Evolutionary conservation across 2,113 vertebrate genomes (phyloP).

Genomic region (Polypterus senegalus): DNA sequence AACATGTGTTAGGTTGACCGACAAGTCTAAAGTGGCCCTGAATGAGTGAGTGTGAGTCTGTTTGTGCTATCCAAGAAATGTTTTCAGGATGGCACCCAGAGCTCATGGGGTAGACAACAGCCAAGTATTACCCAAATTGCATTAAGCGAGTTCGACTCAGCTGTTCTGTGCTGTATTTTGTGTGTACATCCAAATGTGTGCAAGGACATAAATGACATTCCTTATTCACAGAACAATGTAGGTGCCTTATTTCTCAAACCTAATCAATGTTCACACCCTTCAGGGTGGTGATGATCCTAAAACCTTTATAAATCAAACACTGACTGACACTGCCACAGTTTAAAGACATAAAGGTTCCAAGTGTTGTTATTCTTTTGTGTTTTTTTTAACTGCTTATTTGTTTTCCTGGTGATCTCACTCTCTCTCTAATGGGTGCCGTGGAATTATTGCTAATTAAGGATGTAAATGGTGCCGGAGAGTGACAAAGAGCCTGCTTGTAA

Average conservation of each 20-base stretch:
- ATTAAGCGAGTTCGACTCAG: too few species aligned
- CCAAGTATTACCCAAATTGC: too few species aligned
- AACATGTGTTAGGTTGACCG: too few species aligned
- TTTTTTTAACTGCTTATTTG: constrained; percentile 32
- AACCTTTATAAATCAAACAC: constrained; percentile 39
- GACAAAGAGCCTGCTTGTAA: constrained; percentile 66
- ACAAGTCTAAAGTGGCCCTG: too few species aligned
- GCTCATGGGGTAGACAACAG: too few species aligned
- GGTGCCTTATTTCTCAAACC: constrained; percentile 51
- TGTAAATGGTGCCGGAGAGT: constrained; percentile 71
- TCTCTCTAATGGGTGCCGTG: constrained; percentile 64
- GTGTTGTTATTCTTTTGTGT: constrained; percentile 14
- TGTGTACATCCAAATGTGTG: too few species aligned
- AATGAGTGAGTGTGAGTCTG: too few species aligned
- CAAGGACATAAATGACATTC: constrained; percentile 3
- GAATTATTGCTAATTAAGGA: constrained; percentile 79
- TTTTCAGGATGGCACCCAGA: too few species aligned
- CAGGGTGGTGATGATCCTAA: constrained; percentile 30
- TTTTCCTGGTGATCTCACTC: constrained; percentile 51
- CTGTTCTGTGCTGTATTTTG: too few species aligned
- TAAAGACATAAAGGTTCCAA: constrained; percentile 18
- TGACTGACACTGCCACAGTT: constrained; percentile 25
- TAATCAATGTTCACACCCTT: constrained; percentile 57
- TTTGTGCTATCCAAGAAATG: too few species aligned
- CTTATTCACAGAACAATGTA: constrained; percentile 47